Evolutionary conservation across 2,113 vertebrate genomes (phyloP).

Genomic region (Hucho hucho): DNA sequence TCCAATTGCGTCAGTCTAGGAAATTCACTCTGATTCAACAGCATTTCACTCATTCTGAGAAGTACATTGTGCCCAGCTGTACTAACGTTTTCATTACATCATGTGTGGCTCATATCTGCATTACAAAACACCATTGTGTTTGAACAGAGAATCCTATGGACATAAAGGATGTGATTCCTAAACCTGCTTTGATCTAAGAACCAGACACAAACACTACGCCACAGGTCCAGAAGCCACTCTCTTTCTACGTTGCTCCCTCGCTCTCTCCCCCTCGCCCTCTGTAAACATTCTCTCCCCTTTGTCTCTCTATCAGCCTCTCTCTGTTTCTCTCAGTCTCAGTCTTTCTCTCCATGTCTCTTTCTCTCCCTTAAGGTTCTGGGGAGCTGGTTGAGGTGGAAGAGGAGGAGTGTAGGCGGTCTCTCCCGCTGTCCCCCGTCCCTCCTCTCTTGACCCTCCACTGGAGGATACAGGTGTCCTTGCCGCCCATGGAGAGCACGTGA

Average conservation of each 20-base stretch:
- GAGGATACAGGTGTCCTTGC: slow-evolving; percentile 91
- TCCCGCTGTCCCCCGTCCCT: background rate
- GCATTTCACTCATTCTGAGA: background rate
- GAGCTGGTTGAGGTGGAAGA: slow-evolving; percentile 73
- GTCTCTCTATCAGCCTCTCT: background rate
- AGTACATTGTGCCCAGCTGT: background rate
- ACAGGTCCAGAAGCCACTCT: background rate
- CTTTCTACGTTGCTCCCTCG: too few relatives aligned
- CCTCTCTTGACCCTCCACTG: slow-evolving; percentile 81
- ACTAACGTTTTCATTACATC: background rate
- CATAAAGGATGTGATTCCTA: too few relatives aligned
- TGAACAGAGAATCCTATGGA: background rate
- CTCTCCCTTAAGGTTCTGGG: slow-evolving; percentile 61
- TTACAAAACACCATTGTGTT: background rate
- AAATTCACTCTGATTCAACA: background rate
- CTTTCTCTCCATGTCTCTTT: background rate
- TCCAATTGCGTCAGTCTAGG: background rate
- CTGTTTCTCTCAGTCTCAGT: background rate
- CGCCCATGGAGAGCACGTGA: slow-evolving; percentile 88
- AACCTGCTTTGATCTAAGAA: background rate
- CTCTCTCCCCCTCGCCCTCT: too few relatives aligned
- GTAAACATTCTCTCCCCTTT: too few relatives aligned
- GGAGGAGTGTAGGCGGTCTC: slow-evolving; percentile 50
- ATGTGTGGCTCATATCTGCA: slow-evolving; percentile 4
- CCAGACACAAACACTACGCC: background rate